Conservation (phyloP, 2,113 vertebrate species). For the Narcine bancroftii region DNA sequence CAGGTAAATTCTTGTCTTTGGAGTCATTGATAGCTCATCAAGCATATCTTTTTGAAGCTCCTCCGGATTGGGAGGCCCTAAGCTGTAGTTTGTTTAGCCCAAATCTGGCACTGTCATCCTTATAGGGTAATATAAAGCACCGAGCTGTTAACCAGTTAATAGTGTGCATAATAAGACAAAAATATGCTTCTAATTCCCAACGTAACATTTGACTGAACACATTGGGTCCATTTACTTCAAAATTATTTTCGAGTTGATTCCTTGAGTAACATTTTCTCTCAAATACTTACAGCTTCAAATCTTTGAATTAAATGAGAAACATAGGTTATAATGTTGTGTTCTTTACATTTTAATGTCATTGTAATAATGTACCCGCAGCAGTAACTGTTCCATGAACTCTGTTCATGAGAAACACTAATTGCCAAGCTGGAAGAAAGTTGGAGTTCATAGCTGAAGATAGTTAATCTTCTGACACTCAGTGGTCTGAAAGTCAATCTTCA, state of each 20-base stretch:
- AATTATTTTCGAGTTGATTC: conserved; percentile 25
- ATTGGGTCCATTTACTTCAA: not conserved
- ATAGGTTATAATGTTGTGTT: not conserved
- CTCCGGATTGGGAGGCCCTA: too few relatives aligned
- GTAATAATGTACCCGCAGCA: not conserved
- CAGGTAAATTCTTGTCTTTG: too few relatives aligned
- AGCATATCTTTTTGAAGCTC: too few relatives aligned
- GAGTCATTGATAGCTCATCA: too few relatives aligned
- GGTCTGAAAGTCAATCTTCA: not conserved
- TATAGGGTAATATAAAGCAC: too few relatives aligned
- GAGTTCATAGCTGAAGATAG: not conserved
- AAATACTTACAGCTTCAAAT: not conserved
- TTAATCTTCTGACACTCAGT: not conserved
- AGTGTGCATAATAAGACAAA: not conserved
- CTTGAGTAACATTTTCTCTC: not conserved
- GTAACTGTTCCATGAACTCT: not conserved
- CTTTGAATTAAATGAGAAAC: not conserved
- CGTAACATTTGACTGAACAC: not conserved
- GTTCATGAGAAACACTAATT: not conserved
- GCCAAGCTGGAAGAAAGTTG: not conserved
- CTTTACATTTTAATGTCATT: not conserved
- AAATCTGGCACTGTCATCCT: too few relatives aligned
- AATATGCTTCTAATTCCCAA: not conserved
- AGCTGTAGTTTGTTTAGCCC: too few relatives aligned
- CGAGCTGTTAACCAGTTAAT: not conserved